Evolutionary conservation across 2,797 vertebrate species (phyloP), one percentile per base, ranked within the genome.

Genomic region (Chloroceryle amazona): DNA sequence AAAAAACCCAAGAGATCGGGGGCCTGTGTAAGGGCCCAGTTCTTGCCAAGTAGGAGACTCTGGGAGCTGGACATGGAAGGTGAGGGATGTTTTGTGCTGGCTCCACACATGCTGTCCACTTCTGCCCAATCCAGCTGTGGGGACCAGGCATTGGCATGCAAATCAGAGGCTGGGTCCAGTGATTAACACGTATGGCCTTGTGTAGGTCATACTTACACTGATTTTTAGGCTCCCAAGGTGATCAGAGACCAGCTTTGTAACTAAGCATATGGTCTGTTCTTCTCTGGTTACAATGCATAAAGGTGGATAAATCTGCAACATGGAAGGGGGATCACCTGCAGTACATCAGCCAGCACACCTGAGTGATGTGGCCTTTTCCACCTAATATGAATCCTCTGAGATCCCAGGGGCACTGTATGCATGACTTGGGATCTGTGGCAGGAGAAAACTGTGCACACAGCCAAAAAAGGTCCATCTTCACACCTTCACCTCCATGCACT

Each of bases 11-110:
- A 52, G n/a, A 57, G 73, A 47, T 19, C 0, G 0, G 58, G 12
- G 55, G 35, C 13, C 67, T 31, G 1, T 71, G 7, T 63, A 81
- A 90, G 31, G 72, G 55, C 52, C 15, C 76, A 57, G 42, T 29
- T 62, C 26, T 28, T 0, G 8, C 9, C 66, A 89, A 35, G 18
- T 0, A 1, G 1, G 51, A 52, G 25, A 20, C 44, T 63, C 26
- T 62, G 61, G 63, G n/a, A 94, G 75, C 55, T 17, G 49, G 37
- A 83, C 9, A 3, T 7, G 22, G 44, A 71, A 4, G 9, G 11
- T 5, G 20, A 71, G 55, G 67, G 52, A 35, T 0, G 1, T 5
- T 71, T 55, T 2, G 2, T 68, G 37, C 65, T 78, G 29, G 13
- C 19, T 35, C 15, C 39, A 18, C 1, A n/a, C 19, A 5, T 7